Base-by-base conservation (phyloP, 2,888 invertebrate species). In the Amiota mariae region DNA sequence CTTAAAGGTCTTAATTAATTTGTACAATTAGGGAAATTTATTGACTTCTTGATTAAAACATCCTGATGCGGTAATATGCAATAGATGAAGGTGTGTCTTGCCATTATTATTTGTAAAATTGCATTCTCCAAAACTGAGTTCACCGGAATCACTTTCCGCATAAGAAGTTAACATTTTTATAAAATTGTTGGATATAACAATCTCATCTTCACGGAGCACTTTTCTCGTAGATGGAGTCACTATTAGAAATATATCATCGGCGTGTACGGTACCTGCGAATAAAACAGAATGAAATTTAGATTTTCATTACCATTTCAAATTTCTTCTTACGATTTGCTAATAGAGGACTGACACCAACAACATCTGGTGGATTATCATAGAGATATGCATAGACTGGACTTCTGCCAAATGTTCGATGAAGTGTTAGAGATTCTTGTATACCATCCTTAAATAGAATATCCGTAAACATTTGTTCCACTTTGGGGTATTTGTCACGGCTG, bases 321-420 rank as follows among this genome's bases (percentile, higher is more conserved):
- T 79, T 10, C 2, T 91, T 90, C 0, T 89, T 88, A 11, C 92
- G 92, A 0, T 88, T 81, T 1, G 93, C 91, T 85, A 93, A 89
- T 4, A 88, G 6, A 71, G 92, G 90, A 2, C 93, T 92, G 18
- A 93, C 86, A 80, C 94, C 94, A 74, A 88, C 85, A 6, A 36
- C 36, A 12, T 89, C 88, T 0, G 93, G 92, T 64, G 93, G 91
- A 87, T 92, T 93, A 6, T 91, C 89, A 85, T 93, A 95, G n/a
- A 92, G 90, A 85, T 94, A 94, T 74, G 92, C 90, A 89, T 93
- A 93, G 2, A 93, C 92, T 0, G 94, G 93, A 77, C 92, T 92
- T 12, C 90, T 90, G 4, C 92, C 91, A 59, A 89, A 89, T 46
- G 88, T 84, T 0, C 93, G 92, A 82, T 94, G 94, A 64, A 93